Percentiles rank a stretch among this genome's conserved stretches.
These are phyloP conservation scores for Rhea americana DNA, from an alignment of 2,113 vertebrate species.

Conservation along the genomic window DNA sequence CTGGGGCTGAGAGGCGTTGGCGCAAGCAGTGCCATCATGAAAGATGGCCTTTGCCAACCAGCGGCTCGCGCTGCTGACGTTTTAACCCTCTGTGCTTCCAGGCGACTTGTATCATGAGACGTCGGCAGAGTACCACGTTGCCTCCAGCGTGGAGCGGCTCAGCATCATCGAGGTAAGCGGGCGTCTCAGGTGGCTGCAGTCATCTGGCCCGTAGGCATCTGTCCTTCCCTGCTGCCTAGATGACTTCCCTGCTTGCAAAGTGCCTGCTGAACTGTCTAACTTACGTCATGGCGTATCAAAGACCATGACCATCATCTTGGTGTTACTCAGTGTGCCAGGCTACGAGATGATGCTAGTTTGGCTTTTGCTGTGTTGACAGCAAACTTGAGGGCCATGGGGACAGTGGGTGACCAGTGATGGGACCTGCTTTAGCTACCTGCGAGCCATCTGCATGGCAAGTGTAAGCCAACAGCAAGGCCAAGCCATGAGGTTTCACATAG, in stretches of 20 bases:
- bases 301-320: accelerated
- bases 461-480: not conserved
- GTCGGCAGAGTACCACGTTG: constrained; percentile 77
- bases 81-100: constrained; percentile 54
- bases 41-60: not conserved
- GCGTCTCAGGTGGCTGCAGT: not conserved
- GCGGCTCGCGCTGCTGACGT: not conserved
- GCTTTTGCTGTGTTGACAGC: not conserved
- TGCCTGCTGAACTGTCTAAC: not conserved
- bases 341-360: not conserved
- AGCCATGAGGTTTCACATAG: not conserved
- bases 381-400: not conserved
- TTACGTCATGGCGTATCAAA: not conserved
- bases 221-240: not conserved
- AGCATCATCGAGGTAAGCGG: constrained; percentile 81
- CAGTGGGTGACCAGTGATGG: not conserved
- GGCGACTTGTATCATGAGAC: constrained; percentile 83
- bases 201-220: not conserved
- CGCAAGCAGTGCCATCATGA: not conserved
- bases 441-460: not conserved
- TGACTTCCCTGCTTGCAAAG: not conserved
- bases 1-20: not conserved
- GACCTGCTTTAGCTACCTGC: not conserved
- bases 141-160: constrained; percentile 80
- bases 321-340: not conserved